Percentiles rank a stretch among this genome's conserved stretches.
Conservation (phyloP, 2,888 invertebrate species). For the Argyresthia goedartella region DNA sequence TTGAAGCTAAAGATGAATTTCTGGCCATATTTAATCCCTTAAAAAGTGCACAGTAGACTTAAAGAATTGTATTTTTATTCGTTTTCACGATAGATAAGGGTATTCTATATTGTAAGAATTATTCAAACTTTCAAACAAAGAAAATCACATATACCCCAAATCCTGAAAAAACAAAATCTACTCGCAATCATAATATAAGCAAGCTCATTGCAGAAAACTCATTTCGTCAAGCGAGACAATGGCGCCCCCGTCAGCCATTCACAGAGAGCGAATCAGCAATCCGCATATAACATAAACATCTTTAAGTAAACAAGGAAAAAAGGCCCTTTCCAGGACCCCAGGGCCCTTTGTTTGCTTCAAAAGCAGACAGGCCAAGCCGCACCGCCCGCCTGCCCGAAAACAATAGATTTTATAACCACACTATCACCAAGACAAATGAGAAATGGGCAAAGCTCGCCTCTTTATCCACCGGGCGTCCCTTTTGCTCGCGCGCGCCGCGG, state of each 20-base stretch:
- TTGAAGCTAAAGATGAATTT: no score
- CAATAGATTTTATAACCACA: slow-evolving; percentile 53
- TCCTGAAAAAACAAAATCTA: no score
- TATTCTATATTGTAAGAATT: no score
- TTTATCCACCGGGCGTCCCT: slow-evolving; percentile 52
- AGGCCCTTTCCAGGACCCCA: slow-evolving; percentile 5
- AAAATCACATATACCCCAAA: no score
- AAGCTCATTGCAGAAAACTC: background rate
- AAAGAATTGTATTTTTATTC: no score
- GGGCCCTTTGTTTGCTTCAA: slow-evolving; percentile 10
- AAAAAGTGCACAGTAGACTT: no score
- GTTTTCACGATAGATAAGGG: no score
- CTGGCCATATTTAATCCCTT: no score
- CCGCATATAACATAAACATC: background rate
- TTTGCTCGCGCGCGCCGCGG: slow-evolving; percentile 31
- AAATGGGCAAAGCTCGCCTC: slow-evolving; percentile 57
- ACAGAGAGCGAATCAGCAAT: no score
- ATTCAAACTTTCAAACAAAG: no score
- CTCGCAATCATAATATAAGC: background rate
- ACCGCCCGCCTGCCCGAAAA: slow-evolving; percentile 10
- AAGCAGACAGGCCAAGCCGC: background rate
- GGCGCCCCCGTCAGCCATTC: background rate
- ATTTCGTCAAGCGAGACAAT: background rate
- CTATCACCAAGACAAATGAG: slow-evolving; percentile 64
- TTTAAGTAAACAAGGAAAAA: background rate